Percentiles rank a stretch among this genome's conserved stretches.
These are phyloP conservation scores for Oscheius sp. DNA, from an alignment of 1,140 invertebrate species.

Conservation along the genomic window DNA sequence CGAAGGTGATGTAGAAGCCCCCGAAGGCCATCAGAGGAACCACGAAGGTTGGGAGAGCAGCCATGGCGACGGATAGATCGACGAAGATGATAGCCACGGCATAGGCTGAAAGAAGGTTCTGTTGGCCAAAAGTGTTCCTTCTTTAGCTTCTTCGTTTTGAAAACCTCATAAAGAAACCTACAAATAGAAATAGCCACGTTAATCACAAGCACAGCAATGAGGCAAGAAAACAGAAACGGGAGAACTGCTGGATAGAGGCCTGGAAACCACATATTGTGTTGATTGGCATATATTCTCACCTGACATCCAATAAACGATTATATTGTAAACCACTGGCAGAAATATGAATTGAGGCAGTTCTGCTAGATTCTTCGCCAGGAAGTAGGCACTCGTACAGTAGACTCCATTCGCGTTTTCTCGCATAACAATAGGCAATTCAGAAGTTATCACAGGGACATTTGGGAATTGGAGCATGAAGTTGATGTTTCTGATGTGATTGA, in stretches of 20 bases:
- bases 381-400: conserved; percentile 88
- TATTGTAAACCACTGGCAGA: conserved; percentile 78
- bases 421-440: conserved; percentile 81
- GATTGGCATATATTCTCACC: conserved; percentile 43
- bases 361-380: conserved; percentile 74
- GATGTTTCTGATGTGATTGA: conserved; percentile 68
- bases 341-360: conserved; percentile 65
- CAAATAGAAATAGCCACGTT: conserved; percentile 41
- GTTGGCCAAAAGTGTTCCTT: background rate
- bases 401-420: conserved; percentile 85
- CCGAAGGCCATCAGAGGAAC: conserved; percentile 89
- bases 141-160: no score
- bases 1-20: conserved; percentile 85
- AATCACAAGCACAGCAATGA: conserved; percentile 22
- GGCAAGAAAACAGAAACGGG: conserved; percentile 21
- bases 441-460: conserved; percentile 53
- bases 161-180: conserved; percentile 11
- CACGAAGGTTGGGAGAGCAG: conserved; percentile 81
- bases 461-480: conserved; percentile 68
- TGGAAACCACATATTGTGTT: background rate
- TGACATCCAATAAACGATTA: conserved; percentile 74
- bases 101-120: conserved; percentile 81
- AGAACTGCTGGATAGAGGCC: conserved; percentile 6
- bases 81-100: conserved; percentile 80
- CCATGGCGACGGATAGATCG: conserved; percentile 79